Evolutionary conservation across 2,888 invertebrate species (phyloP).

Genomic region (Campaea margaritaria): DNA sequence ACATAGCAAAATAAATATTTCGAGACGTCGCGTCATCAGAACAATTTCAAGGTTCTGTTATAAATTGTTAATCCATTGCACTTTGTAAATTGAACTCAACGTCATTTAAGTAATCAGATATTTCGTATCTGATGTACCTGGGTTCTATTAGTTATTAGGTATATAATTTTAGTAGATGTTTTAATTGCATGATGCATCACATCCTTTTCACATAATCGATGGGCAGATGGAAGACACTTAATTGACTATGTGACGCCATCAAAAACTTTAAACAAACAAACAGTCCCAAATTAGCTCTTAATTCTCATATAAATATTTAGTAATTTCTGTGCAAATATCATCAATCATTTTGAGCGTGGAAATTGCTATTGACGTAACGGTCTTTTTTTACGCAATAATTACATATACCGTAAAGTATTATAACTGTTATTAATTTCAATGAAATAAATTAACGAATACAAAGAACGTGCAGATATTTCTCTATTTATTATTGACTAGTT

Average conservation of each 20-base stretch:
- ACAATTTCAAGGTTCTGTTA: background rate
- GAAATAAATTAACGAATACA: background rate
- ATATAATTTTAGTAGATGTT: background rate
- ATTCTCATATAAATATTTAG: constrained; percentile 11
- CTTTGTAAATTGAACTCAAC: background rate
- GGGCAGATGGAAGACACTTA: background rate
- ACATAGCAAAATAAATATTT: background rate
- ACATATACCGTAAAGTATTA: background rate
- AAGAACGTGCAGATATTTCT: no score
- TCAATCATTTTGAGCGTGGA: constrained; percentile 49
- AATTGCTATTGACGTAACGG: constrained; percentile 12
- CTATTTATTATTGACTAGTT: no score
- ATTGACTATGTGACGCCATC: constrained; percentile 12
- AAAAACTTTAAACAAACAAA: constrained; percentile 21
- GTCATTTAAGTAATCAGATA: background rate
- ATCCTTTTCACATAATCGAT: background rate
- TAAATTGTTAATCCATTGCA: background rate
- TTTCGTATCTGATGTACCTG: no score
- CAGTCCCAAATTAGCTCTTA: constrained; percentile 21
- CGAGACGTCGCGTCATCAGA: background rate
- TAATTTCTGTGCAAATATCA: constrained; percentile 39
- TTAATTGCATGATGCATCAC: background rate
- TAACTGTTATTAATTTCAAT: constrained; percentile 3
- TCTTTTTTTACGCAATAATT: constrained; percentile 2
- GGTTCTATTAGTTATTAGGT: background rate